These are phyloP conservation scores for Drosophila auraria DNA, from an alignment of 1,140 invertebrate genomes.

Conservation along the genomic window DNA sequence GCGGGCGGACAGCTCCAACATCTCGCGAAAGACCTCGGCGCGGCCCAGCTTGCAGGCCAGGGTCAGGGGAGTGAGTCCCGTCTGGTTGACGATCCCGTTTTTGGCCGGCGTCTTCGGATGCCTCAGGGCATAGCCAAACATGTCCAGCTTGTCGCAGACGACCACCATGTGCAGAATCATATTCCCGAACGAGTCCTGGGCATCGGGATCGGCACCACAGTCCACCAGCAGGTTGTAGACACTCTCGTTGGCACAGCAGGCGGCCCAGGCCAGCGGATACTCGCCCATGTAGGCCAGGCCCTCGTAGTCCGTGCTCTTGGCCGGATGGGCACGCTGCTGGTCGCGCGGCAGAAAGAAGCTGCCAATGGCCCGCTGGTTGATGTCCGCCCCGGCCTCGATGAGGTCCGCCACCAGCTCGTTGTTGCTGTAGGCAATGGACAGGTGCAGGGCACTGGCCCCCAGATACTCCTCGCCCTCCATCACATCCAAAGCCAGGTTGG, in stretches of 20 bases:
- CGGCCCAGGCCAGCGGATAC: constrained; percentile 98
- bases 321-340: constrained; percentile 91
- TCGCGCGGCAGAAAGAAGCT: constrained; percentile 97
- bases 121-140: constrained; percentile 98
- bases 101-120: constrained; percentile 97
- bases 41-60: constrained; percentile 98
- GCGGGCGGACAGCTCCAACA: constrained; percentile 97
- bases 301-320: constrained; percentile 96
- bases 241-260: constrained; percentile 97
- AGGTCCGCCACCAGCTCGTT: constrained; percentile 97
- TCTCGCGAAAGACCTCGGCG: constrained; percentile 98
- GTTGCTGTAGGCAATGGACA: constrained; percentile 98
- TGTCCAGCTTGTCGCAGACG: constrained; percentile 97
- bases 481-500: constrained; percentile 95
- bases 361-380: constrained; percentile 96
- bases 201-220: constrained; percentile 95
- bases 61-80: constrained; percentile 97
- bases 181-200: constrained; percentile 96
- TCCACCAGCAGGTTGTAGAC: constrained; percentile 98
- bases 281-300: constrained; percentile 98
- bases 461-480: constrained; percentile 99
- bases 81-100: constrained; percentile 94
- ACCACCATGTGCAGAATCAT: constrained; percentile 99
- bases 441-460: constrained; percentile 96
- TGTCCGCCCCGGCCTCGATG: constrained; percentile 95